phyloP scores from a whole-genome alignment of 2,888 invertebrate species.

The Hypena proboscidalis region DNA sequence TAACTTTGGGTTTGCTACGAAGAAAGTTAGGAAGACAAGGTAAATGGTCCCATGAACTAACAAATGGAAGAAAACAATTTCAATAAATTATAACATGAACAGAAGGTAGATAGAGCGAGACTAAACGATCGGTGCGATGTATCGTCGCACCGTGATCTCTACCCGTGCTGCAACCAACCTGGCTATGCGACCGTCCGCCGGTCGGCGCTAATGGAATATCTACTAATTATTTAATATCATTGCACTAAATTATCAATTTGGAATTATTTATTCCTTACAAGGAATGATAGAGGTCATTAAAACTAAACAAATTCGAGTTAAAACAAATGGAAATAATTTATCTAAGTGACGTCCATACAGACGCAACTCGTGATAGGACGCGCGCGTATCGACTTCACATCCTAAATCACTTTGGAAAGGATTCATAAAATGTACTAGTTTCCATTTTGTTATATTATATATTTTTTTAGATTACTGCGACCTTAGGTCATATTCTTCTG shows the following conservation, averaged over 20 bases:
- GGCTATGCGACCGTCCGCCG: conserved; percentile 40
- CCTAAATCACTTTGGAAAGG: conserved; percentile 24
- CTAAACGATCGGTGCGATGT: conserved; percentile 29
- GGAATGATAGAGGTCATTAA: conserved; percentile 78
- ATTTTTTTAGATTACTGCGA: conserved; percentile 41
- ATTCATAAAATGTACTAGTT: conserved; percentile 26
- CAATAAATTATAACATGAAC: conserved; percentile 66
- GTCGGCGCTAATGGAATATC: conserved; percentile 51
- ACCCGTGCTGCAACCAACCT: conserved; percentile 54
- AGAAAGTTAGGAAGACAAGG: conserved; percentile 77
- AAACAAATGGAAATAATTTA: conserved; percentile 45
- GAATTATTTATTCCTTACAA: conserved; percentile 71
- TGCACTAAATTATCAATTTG: conserved; percentile 80
- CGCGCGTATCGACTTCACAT: conserved; percentile 2
- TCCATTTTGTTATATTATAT: conserved; percentile 38
- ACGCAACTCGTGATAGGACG: conserved; percentile 19
- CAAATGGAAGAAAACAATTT: conserved; percentile 55
- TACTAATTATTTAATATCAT: conserved; percentile 76
- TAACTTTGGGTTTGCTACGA: conserved; percentile 80
- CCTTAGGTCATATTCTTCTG: conserved; percentile 61
- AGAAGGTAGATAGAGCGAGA: conserved; percentile 50
- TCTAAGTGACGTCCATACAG: conserved; percentile 6
- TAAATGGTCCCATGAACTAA: conserved; percentile 68
- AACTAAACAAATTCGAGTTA: conserved; percentile 80
- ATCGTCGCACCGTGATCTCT: conserved; percentile 39